Evolutionary conservation across 2,797 vertebrate species (phyloP).

Genomic region (Mus caroli): DNA sequence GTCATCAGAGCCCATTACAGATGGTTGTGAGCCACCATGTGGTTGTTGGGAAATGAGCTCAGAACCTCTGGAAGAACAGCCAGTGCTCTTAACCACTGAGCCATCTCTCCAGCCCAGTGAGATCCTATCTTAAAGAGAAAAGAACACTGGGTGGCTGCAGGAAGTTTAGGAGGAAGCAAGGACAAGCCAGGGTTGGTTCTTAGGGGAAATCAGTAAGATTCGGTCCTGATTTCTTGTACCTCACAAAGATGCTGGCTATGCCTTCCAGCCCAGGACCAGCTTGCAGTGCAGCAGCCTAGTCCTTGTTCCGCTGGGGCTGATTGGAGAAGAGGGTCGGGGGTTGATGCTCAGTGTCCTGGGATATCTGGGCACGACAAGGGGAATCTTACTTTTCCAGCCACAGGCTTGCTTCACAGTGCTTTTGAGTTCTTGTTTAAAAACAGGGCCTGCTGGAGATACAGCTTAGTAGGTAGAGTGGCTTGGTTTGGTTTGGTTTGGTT

Average conservation of each 20-base stretch:
- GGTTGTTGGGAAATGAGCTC: no score
- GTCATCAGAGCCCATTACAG: no score
- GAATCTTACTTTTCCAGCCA: background rate
- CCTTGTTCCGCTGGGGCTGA: background rate
- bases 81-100: no score
- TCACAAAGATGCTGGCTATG: background rate
- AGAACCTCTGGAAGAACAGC: no score
- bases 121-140: background rate
- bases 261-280: background rate
- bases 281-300: background rate
- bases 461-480: no score
- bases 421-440: slow-evolving; percentile 4
- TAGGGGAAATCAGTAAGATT: background rate
- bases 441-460: background rate
- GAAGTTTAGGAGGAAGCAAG: background rate
- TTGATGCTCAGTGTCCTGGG: background rate
- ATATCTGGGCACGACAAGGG: background rate
- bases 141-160: background rate
- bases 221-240: background rate
- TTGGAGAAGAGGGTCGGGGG: background rate
- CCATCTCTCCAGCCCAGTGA: background rate
- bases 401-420: background rate
- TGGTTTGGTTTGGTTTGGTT: no score
- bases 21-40: no score
- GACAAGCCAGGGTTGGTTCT: background rate